Evolutionary conservation across 2,113 vertebrate species (phyloP).

Genomic region (Piaya cayana): DNA sequence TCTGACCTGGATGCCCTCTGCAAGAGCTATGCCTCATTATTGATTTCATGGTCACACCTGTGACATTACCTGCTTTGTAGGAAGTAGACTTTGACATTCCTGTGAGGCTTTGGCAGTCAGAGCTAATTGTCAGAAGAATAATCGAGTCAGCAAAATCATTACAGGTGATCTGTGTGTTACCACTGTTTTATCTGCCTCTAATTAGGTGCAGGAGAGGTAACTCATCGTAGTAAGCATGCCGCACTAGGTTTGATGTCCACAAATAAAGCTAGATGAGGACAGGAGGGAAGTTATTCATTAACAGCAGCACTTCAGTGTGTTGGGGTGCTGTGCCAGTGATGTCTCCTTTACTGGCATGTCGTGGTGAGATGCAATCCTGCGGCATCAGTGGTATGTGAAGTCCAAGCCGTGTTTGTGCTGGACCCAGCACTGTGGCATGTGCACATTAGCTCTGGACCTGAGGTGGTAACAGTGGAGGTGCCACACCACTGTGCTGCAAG

Average conservation of each 20-base stretch:
- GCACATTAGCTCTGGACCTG: fast-evolving
- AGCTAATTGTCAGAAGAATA: conserved; percentile 79
- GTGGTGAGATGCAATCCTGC: fast-evolving
- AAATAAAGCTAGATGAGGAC: conserved; percentile 35
- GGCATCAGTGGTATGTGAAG: too few species aligned
- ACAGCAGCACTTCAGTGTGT: background rate
- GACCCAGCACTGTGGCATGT: fast-evolving
- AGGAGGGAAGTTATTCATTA: conserved; percentile 24
- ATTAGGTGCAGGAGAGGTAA: conserved; percentile 72
- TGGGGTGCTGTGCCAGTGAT: background rate
- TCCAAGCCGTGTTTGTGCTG: fast-evolving
- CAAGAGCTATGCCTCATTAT: conserved; percentile 76
- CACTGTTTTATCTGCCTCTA: conserved; percentile 78
- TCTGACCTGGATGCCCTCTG: conserved; percentile 79
- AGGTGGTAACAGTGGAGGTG: fast-evolving
- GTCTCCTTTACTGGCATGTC: background rate
- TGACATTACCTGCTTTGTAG: conserved; percentile 77
- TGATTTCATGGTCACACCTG: conserved; percentile 81
- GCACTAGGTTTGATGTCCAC: conserved; percentile 50
- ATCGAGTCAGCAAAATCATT: conserved; percentile 80
- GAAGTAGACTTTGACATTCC: conserved; percentile 76
- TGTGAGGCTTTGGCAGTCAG: conserved; percentile 71
- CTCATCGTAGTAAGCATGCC: conserved; percentile 47
- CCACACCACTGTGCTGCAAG: fast-evolving
- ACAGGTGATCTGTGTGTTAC: conserved; percentile 78